Base-by-base conservation (phyloP, 2,113 vertebrate species). In the Alethe castanea region DNA sequence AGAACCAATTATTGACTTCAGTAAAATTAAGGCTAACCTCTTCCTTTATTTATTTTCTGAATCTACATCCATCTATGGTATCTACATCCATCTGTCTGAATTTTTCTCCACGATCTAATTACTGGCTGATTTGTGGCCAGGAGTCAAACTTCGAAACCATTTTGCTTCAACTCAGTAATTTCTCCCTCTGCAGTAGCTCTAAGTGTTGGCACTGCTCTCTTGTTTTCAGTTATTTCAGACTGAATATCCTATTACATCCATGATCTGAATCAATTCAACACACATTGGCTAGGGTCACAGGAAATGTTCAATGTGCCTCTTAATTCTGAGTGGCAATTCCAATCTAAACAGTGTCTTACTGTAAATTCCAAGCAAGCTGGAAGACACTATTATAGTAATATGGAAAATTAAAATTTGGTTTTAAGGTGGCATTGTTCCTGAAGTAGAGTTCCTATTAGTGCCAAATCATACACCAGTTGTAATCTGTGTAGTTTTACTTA, bases 341-440 rank as follows among this genome's bases (percentile, higher is more conserved):
- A 76, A 56, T 25, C 29, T 74, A 74, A 93, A 79, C 5, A 60
- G 23, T 38, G 44, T 44, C 24, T 79, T 59, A 24, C 28, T 38
- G 14, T 44, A 42, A 82, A 88, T 74, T 67, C 35, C 53, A 81
- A 92, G 35, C 52, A 90, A 87, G 67, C 12, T 26, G 38, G 29
- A 67, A 85, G 44, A 45, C 6, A 28, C 3, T 74, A 35, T 48
- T 77, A 89, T 4, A 52, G 14, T 11, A 69, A 60, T 31, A 48
- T 7, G 42, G 50, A 62, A 86, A 74, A 86, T 84, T 86, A 57
- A 33, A 73, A 57, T 64, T 94, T 81, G 56, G 7, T 62, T 78
- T 94, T 83, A 87, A 97, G 80, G 44, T 85, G 84, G 69, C 57
- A 93, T 83, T 72, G 57, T 81, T 95, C 88, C 57, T 71, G 71